Base-by-base conservation (phyloP, 35 echinoderm and acorn worm genomes). In the Ptychodera flava region DNA sequence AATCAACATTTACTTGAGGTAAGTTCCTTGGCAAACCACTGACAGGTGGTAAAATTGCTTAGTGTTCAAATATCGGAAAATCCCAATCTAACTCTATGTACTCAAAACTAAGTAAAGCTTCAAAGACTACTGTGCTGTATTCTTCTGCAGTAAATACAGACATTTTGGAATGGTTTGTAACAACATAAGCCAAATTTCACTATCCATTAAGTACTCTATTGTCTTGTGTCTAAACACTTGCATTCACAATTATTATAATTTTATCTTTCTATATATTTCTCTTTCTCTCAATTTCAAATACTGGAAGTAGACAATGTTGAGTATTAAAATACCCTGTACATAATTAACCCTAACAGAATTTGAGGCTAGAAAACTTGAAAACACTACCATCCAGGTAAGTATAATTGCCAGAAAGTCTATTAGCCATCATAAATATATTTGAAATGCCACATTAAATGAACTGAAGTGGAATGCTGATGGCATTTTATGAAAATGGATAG, bases 311-410 rank as follows among this genome's bases (percentile, higher is more conserved):
- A 64, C 45, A 64, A 64, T 64, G 22, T 64, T 64, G 45, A 64
- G 45, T 64, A 64, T 64, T 64, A 64, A 64, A 64, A 64, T 64
- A 64, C 45, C 45, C 45, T 64, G 45, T 64, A 64, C 45, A 64
- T 64, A 64, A 64, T 64, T 64, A 64, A 64, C 45, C 45, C 45
- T 64, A 64, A 64, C 22, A 64, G 45, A 64, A 6, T 64, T 12
- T 22, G 45, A 12, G 22, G 45, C 45, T 64, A 64, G 45, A 64
- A 64, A 64, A 64, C 22, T 64, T 64, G 45, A 64, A 64, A 64
- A 6, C 22, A 22, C 45, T 64, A 64, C 45, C 22, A 22, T 64
- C 45, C 45, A 64, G 6, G 45, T 64, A 64, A 64, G 45, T 64
- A 64, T 12, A 64, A 22, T 64, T 12, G 45, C 45, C 45, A 64